Base-by-base conservation (phyloP, 2,113 vertebrate species). In the Tachysurus vachellii region DNA sequence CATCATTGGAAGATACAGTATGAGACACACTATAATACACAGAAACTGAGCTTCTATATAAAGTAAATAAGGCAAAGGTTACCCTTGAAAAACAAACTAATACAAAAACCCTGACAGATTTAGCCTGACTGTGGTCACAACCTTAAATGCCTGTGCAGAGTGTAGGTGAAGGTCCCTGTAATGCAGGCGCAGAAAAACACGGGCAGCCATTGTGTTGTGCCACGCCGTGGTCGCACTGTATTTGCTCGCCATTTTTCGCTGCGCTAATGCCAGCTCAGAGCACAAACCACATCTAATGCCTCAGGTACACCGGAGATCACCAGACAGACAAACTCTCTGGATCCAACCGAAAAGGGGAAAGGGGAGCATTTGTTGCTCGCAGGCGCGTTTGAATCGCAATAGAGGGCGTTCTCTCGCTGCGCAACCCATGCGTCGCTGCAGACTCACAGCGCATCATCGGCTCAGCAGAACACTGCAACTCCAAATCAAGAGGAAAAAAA, bases 391-490 rank as follows among this genome's bases (percentile, higher is more conserved):
- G 89, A 88, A 92, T 89, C 89, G 93, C 93, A 92, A 91, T 88
- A 91, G 92, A 90, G 90, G 91, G 84, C 90, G 57, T 92, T 92
- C 92, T 87, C 89, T 97, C 98, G 98, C 98, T 96, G 98, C 98
- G 97, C 98, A 96, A 97, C 98, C 98, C 98, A 94, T 99, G 98
- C 98, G 98, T 94, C 96, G 96, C 98, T 98, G 97, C 96, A 99
- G 97, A 98, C 97, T 97, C 98, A 99, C 98, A 96, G 97, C 98
- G 98, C 97, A 94, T 94, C 96, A 97, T 96, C 97, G 96, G 97
- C 96, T 96, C 96, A 97, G 97, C 97, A 97, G 97, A 99, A 97
- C 94, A 96, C 97, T 97, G 97, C 96, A 98, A 96, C 93, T 98
- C 96, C 97, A 98, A 99, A 98, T 97, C 96, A 99, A 96, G 97